Evolutionary conservation across 2,113 vertebrate genomes (phyloP).

Genomic region (Puma concolor): DNA sequence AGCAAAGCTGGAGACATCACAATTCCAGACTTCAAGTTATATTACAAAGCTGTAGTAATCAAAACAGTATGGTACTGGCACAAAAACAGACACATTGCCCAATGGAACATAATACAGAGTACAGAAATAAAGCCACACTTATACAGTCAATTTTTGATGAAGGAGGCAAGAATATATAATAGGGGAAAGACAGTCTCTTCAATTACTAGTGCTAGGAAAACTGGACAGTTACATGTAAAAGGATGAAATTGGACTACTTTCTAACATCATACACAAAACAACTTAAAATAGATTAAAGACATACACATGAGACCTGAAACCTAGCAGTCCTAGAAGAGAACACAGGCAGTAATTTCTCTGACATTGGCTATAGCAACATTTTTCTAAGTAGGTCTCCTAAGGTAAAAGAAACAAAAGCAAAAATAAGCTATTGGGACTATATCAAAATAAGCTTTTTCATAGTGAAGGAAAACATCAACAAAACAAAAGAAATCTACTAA

Average conservation of each 20-base stretch:
- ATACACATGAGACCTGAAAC: not conserved
- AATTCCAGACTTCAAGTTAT: not conserved
- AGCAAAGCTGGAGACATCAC: not conserved
- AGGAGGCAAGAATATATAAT: not conserved
- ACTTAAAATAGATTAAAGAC: not conserved
- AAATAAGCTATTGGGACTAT: not conserved
- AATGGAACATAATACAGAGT: not conserved
- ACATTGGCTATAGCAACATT: not conserved
- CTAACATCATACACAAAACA: not conserved
- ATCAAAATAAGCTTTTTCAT: not conserved
- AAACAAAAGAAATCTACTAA: not conserved
- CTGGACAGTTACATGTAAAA: not conserved
- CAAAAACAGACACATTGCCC: not conserved
- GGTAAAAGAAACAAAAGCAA: not conserved
- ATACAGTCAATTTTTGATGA: no score
- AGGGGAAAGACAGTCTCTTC: not conserved
- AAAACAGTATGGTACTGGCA: not conserved
- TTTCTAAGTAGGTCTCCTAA: not conserved
- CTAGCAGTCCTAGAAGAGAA: not conserved
- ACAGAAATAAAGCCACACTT: not conserved
- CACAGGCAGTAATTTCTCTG: not conserved
- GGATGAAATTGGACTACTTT: not conserved
- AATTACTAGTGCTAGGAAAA: not conserved
- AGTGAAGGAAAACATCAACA: not conserved
- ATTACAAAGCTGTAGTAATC: not conserved